phyloP scores from a whole-genome alignment of 30 jellyfish, hydroid and myxozoan species.

The Turritopsis rubra region DNA sequence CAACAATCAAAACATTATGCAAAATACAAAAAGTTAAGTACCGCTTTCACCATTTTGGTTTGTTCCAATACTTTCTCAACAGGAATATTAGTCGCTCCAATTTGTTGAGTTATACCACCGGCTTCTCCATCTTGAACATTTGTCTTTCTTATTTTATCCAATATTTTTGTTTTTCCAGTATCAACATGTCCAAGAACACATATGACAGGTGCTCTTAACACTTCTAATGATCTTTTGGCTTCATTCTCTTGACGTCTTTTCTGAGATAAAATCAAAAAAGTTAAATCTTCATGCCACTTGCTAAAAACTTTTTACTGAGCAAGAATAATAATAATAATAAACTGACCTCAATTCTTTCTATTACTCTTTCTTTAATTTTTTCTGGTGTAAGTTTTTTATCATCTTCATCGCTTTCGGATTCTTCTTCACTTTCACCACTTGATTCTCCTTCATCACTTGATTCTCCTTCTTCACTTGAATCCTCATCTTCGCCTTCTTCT shows the following conservation, averaged over 20 bases:
- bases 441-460: conserved; percentile 37
- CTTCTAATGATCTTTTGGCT: conserved; percentile 52
- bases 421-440: conserved; percentile 44
- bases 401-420: conserved; percentile 56
- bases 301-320: background rate
- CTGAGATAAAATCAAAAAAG: conserved; percentile 23
- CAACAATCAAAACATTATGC: background rate
- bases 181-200: conserved; percentile 99
- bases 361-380: conserved; percentile 58
- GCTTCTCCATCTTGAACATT: conserved; percentile 99
- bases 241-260: conserved; percentile 68
- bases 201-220: conserved; percentile 83
- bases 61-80: conserved; percentile 63
- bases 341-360: conserved; percentile 64
- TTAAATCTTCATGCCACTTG: no score
- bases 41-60: conserved; percentile 96
- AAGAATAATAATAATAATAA: background rate
- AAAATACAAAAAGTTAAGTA: background rate
- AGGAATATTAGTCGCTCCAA: conserved; percentile 98
- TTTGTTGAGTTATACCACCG: conserved; percentile 99
- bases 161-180: conserved; percentile 94
- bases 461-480: conserved; percentile 22
- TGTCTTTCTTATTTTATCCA: conserved; percentile 95
- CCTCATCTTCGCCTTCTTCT: conserved; percentile 34
- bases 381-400: conserved; percentile 68